Base-by-base conservation (phyloP, 2,113 vertebrate species). In the Aleadryas rufinucha region DNA sequence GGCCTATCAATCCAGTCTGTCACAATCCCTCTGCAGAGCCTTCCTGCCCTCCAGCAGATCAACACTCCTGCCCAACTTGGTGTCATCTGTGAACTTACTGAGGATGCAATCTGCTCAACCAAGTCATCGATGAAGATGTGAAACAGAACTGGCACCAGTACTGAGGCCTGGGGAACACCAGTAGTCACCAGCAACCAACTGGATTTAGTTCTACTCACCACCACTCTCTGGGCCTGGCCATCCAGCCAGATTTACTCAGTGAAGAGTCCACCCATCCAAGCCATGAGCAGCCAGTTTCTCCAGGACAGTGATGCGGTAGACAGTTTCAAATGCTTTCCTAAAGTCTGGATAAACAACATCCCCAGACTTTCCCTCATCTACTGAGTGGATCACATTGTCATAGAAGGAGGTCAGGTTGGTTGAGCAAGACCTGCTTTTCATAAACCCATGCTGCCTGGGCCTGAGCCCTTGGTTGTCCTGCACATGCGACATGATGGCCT, bases 1-100 rank as follows among this genome's bases (percentile, higher is more conserved):
- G 2, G 54, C 8, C 61, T 8, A 16, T 42, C 0, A 0, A 9
- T 53, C 54, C 30, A 42, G 10, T 18, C 45, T 60, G 53, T 45
- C 39, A 26, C 10, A 28, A 68, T 75, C 16, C 30, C 30, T n/a
- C 24, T 83, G n/a, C 10, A 75, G 47, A 35, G 21, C 17, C 31
- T 41, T 83, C 39, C 61, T 31, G 14, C 39, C 24, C 21, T 47
- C 18, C 63, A 76, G 47, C 30, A 69, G n/a, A 35, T 66, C 30
- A 54, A 41, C 26, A 33, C 6, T 54, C 30, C 31, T 2, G 5
- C 15, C 30, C 17, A 19, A 0, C 26, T 19, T 61, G 47, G 30
- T 42, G 41, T 54, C 35, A 18, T 33, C 21, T n/a, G 28, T 49
- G 47, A 61, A 19, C 12, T 27, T 30, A 11, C 26, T 63, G 47